phyloP scores from a whole-genome alignment of 2,797 vertebrate genomes.

The Peromyscus aztecus region DNA sequence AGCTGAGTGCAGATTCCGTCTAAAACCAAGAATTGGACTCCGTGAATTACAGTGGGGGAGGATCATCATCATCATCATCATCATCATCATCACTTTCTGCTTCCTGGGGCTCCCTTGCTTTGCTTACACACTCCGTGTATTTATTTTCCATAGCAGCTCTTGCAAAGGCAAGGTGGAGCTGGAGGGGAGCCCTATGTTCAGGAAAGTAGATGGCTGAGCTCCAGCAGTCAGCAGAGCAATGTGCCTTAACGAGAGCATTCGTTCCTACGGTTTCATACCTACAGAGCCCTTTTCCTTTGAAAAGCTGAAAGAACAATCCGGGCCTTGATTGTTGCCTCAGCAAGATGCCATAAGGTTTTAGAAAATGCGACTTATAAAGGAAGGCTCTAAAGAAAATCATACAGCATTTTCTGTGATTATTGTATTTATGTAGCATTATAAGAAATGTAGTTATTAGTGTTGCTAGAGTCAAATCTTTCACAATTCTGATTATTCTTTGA shows the following conservation, averaged over 20 bases:
- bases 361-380: constrained; percentile 65
- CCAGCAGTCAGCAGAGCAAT: neutral
- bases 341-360: constrained; percentile 63
- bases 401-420: constrained; percentile 45
- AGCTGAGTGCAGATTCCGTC: constrained; percentile 46
- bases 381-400: constrained; percentile 46
- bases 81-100: constrained; percentile 7
- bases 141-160: constrained; percentile 21
- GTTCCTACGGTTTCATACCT: constrained; percentile 48
- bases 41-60: neutral
- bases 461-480: constrained; percentile 32
- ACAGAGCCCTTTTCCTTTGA: constrained; percentile 44
- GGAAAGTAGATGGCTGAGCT: constrained; percentile 28
- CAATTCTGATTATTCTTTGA: constrained; percentile 62
- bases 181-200: neutral
- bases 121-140: neutral
- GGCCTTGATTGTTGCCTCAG: constrained; percentile 53
- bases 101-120: neutral
- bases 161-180: constrained; percentile 3
- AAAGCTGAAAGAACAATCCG: constrained; percentile 49
- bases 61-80: neutral
- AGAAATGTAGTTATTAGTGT: neutral
- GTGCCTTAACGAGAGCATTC: neutral
- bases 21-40: constrained; percentile 59
- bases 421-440: constrained; percentile 46